Percentiles rank a stretch among this genome's conserved stretches.
phyloP scores from a whole-genome alignment of 1,140 invertebrate genomes.

The Cydia fagiglandana region DNA sequence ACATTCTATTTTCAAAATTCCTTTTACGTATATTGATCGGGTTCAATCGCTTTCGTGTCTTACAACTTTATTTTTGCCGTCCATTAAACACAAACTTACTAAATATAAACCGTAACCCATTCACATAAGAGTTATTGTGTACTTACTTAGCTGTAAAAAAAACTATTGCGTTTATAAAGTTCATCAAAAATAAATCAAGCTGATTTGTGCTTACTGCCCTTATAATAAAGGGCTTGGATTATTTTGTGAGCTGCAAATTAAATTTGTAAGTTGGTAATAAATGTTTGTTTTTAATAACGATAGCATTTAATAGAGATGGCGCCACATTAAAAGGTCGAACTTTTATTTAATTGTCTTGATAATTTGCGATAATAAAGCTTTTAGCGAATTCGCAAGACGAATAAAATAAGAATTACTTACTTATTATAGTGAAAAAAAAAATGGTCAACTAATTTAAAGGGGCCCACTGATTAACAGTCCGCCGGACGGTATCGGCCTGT shows the following conservation, averaged over 20 bases:
- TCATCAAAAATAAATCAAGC: background rate
- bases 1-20: slow-evolving; percentile 70
- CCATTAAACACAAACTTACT: background rate
- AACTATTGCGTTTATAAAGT: background rate
- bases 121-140: slow-evolving; percentile 21
- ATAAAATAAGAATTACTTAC: no score
- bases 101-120: slow-evolving; percentile 35
- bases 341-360: background rate
- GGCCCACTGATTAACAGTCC: no score
- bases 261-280: background rate
- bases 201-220: background rate
- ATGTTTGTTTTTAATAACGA: slow-evolving; percentile 10
- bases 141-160: slow-evolving; percentile 7
- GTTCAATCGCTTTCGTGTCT: slow-evolving; percentile 60
- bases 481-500: no score
- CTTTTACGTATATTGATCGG: slow-evolving; percentile 64
- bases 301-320: slow-evolving; percentile 4
- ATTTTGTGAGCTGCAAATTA: background rate
- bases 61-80: slow-evolving; percentile 43
- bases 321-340: background rate
- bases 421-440: no score
- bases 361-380: no score
- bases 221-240: background rate
- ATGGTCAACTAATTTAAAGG: no score
- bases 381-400: no score